Evolutionary conservation across 2,888 invertebrate genomes (phyloP).

Genomic region (Trachelus iudaicus): DNA sequence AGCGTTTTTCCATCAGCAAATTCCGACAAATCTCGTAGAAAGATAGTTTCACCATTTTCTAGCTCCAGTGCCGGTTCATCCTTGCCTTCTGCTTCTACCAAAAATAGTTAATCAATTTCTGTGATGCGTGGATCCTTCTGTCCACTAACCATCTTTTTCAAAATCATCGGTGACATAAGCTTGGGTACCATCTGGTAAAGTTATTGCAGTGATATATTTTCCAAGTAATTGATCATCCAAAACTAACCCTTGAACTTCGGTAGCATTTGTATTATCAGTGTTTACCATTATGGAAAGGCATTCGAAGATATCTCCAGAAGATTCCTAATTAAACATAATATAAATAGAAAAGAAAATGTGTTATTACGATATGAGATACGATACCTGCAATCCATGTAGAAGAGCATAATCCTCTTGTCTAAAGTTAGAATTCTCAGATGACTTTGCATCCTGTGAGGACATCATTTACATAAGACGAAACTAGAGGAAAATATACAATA

Average conservation of each 20-base stretch:
- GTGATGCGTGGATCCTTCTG: background rate
- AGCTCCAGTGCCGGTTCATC: slow-evolving; percentile 42
- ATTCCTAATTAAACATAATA: slow-evolving; percentile 35
- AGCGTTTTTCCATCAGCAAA: slow-evolving; percentile 51
- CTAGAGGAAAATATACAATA: slow-evolving; percentile 1
- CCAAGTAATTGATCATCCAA: slow-evolving; percentile 53
- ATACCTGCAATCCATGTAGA: slow-evolving; percentile 44
- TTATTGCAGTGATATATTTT: slow-evolving; percentile 56
- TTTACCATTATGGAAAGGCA: slow-evolving; percentile 54
- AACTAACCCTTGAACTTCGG: slow-evolving; percentile 46
- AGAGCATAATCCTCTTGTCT: slow-evolving; percentile 45
- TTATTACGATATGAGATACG: background rate
- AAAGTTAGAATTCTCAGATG: slow-evolving; percentile 37
- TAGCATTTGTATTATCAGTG: slow-evolving; percentile 39
- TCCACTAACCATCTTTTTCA: slow-evolving; percentile 28
- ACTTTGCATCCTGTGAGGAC: slow-evolving; percentile 49
- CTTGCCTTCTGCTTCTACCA: slow-evolving; percentile 31
- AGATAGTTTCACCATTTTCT: slow-evolving; percentile 53
- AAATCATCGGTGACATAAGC: slow-evolving; percentile 55
- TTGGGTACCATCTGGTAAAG: slow-evolving; percentile 60
- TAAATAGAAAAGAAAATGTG: background rate
- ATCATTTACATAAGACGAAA: slow-evolving; percentile 35
- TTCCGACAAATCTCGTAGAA: slow-evolving; percentile 51
- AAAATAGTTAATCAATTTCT: slow-evolving; percentile 2
- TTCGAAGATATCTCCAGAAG: slow-evolving; percentile 47